Evolutionary conservation across 2,888 invertebrate genomes (phyloP), one percentile per base, ranked within the genome.

Genomic region (Cantharis nigra): DNA sequence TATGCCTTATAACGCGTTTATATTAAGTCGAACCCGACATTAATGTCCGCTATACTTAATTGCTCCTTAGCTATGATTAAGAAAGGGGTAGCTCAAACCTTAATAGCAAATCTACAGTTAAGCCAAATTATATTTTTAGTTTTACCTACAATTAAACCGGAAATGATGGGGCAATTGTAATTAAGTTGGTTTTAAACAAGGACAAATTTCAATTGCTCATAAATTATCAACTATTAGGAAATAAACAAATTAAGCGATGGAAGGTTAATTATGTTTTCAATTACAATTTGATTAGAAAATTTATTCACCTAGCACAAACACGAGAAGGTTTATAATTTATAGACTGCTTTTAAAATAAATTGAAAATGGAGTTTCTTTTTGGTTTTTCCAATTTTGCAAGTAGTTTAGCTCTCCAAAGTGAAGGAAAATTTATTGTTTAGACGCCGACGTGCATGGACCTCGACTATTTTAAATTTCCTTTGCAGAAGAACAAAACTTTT

Each of bases 11-110:
- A 70, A 62, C 71, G 77, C 77, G 75, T 77, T 79, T 77, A 79
- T 75, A 79, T 79, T 79, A 79, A 80, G 72, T 78, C 76, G 70
- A 74, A 74, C 74, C 78, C 71, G 78, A 78, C 77, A 77, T 80
- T 78, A 78, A 75, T 74, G 76, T 76, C 74, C 78, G 72, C 70
- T 74, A 67, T 30, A 70, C 76, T 76, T 78, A 78, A 78, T 78
- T 78, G 74, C 72, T 69, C 74, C 70, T 26, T 69, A 78, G 74
- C 71, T 73, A 65, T 69, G 49, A 71, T 70, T 71, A 67, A 73
- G 70, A 73, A 71, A 71, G 71, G 26, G 20, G 20, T 63, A 28
- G 65, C 49, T 23, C 9, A 69, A 33, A 69, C 26, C 26, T 49
- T 62, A 30, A 69, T 33, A 30, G 30, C 16, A 14, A 63, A 64